A percentile compares a stretch with the other conserved stretches of the same genome.
Evolutionary conservation across 2,888 invertebrate genomes (phyloP).

Genomic region (Xestia ashworthii): DNA sequence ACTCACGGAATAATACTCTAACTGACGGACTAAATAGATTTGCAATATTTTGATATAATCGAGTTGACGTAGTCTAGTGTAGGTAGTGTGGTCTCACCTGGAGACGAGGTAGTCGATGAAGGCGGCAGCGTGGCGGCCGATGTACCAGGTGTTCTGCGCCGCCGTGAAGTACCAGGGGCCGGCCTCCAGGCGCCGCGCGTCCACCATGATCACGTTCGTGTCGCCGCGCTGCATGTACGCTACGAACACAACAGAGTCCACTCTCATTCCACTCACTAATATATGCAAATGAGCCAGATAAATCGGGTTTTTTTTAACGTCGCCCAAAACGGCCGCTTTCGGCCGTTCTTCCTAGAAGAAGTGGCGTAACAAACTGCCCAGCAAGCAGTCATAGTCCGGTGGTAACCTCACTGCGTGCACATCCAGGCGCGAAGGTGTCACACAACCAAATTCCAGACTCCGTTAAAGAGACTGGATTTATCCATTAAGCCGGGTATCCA

Average conservation of each 20-base stretch:
- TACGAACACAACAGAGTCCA: constrained; percentile 66
- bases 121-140: constrained; percentile 90
- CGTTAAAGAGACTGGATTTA: not conserved
- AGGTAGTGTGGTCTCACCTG: constrained; percentile 72
- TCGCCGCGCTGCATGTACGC: constrained; percentile 91
- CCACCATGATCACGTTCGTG: constrained; percentile 91
- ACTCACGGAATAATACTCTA: no score
- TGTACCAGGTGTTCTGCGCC: constrained; percentile 91
- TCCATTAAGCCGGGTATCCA: not conserved
- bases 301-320: not conserved
- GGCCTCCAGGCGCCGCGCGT: constrained; percentile 90
- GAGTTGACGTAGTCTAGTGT: no score
- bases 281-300: not conserved
- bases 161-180: constrained; percentile 92
- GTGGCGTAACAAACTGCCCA: not conserved
- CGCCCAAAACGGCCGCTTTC: not conserved
- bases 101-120: constrained; percentile 91
- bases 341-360: not conserved
- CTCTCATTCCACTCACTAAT: not conserved
- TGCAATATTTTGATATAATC: no score
- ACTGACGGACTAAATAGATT: no score
- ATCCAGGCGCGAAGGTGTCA: not conserved
- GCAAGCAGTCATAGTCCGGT: not conserved
- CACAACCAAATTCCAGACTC: not conserved
- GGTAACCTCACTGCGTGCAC: not conserved